A percentile compares a stretch with the other conserved stretches of the same genome.
These are phyloP conservation scores for Gorilla gorilla DNA, from an alignment of 2,113 vertebrate species.

Conservation along the genomic window DNA sequence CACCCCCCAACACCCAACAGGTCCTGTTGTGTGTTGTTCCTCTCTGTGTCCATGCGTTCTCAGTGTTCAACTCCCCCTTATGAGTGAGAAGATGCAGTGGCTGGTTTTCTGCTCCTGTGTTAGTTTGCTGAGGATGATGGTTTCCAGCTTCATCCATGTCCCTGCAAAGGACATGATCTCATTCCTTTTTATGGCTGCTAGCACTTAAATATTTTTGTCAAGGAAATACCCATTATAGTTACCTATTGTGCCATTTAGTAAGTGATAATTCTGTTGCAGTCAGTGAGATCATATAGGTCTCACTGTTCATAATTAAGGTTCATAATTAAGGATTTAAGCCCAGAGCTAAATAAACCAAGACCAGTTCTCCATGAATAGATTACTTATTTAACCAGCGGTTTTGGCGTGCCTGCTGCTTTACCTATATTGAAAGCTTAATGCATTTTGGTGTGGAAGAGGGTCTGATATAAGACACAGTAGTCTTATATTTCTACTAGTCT, in stretches of 20 bases:
- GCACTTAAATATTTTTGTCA: background rate
- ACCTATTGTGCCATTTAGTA: background rate
- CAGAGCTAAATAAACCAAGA: background rate
- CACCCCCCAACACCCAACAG: too few relatives aligned
- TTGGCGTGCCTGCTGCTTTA: background rate
- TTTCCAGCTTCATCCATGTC: too few relatives aligned
- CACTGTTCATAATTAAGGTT: background rate
- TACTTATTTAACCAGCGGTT: background rate
- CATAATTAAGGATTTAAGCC: background rate
- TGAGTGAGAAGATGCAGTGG: too few relatives aligned
- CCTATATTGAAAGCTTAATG: background rate
- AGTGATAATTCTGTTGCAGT: background rate
- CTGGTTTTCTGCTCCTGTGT: too few relatives aligned
- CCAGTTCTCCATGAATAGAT: background rate
- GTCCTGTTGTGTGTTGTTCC: too few relatives aligned
- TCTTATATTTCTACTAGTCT: background rate
- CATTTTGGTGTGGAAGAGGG: background rate
- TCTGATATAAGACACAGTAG: background rate
- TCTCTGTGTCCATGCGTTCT: too few relatives aligned
- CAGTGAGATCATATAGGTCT: background rate
- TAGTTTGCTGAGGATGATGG: too few relatives aligned
- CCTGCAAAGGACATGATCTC: too few relatives aligned
- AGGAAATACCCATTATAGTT: background rate
- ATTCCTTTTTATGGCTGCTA: background rate
- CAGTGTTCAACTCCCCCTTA: too few relatives aligned